A percentile compares a stretch with the other conserved stretches of the same genome.
These are phyloP conservation scores for Brachypterus glaber DNA, from an alignment of 2,888 invertebrate species.

Conservation along the genomic window DNA sequence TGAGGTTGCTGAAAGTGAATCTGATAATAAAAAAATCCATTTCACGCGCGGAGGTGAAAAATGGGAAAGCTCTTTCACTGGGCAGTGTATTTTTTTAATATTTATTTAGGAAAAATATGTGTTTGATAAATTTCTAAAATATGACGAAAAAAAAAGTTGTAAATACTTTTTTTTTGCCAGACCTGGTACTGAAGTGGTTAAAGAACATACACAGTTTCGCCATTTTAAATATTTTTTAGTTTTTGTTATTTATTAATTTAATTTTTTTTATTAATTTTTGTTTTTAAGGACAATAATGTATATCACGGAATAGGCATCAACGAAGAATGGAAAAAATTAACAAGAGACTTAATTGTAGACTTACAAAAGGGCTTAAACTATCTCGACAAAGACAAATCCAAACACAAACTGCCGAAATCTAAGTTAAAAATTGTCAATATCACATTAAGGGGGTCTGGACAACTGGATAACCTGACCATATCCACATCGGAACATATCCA, in stretches of 20 bases:
- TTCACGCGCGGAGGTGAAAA: too few species aligned
- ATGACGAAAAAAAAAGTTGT: too few species aligned
- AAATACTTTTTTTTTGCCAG: too few species aligned
- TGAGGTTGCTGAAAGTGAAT: too few species aligned
- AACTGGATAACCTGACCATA: constrained; percentile 62
- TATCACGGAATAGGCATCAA: constrained; percentile 74
- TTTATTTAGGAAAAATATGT: too few species aligned
- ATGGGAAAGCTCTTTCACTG: too few species aligned
- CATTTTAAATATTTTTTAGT: too few species aligned
- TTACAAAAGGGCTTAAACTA: constrained; percentile 78
- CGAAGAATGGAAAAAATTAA: constrained; percentile 65
- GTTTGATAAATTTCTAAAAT: too few species aligned
- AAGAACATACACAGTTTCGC: too few species aligned
- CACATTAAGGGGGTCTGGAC: constrained; percentile 50
- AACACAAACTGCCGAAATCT: constrained; percentile 58
- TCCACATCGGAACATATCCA: constrained; percentile 78
- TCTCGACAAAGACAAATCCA: constrained; percentile 58
- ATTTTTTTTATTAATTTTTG: neutral
- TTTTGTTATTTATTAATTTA: constrained; percentile 1
- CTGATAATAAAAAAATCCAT: too few species aligned
- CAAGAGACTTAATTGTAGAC: constrained; percentile 82
- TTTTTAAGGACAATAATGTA: constrained; percentile 58
- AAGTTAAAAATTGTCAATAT: constrained; percentile 53
- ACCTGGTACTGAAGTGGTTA: too few species aligned
- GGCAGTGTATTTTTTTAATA: too few species aligned